Evolutionary conservation across 92 coral and sea anemone species (phyloP).

Genomic region (Bergia puertoricense): DNA sequence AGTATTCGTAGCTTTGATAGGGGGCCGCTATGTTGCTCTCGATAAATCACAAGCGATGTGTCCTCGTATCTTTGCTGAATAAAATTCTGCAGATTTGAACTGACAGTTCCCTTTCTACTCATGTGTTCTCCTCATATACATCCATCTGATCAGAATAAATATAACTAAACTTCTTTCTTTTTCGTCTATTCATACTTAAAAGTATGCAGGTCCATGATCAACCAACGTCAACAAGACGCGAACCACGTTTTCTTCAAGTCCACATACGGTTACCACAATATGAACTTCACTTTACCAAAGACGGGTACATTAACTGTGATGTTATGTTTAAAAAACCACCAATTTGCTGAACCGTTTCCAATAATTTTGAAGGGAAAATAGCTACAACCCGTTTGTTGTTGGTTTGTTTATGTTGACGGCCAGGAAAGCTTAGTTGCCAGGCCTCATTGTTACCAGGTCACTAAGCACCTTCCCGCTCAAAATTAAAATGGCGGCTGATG

Average conservation of each 20-base stretch:
- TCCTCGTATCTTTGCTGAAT: conserved; percentile 79
- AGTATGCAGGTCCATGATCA: background rate
- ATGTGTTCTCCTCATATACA: conserved; percentile 21
- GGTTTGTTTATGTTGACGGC: background rate
- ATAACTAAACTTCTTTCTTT: background rate
- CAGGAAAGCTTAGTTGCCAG: background rate
- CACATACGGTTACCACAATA: background rate
- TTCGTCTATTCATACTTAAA: background rate
- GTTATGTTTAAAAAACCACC: background rate
- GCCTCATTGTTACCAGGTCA: conserved; percentile 17
- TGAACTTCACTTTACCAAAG: background rate
- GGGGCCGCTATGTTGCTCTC: conserved; percentile 51
- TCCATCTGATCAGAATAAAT: background rate
- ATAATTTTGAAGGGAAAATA: too few relatives aligned
- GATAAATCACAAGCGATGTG: conserved; percentile 64
- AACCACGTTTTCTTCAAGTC: background rate
- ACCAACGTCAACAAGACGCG: background rate
- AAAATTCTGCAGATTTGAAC: conserved; percentile 55
- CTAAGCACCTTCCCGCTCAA: conserved; percentile 36
- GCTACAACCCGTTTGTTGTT: background rate
- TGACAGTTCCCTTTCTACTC: conserved; percentile 41
- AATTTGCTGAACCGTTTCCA: background rate
- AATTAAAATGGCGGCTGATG: conserved; percentile 75
- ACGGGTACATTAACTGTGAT: background rate
- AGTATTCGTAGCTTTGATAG: background rate